phyloP scores from a whole-genome alignment of 35 echinoderm and acorn worm genomes.

The Patiria miniata region DNA sequence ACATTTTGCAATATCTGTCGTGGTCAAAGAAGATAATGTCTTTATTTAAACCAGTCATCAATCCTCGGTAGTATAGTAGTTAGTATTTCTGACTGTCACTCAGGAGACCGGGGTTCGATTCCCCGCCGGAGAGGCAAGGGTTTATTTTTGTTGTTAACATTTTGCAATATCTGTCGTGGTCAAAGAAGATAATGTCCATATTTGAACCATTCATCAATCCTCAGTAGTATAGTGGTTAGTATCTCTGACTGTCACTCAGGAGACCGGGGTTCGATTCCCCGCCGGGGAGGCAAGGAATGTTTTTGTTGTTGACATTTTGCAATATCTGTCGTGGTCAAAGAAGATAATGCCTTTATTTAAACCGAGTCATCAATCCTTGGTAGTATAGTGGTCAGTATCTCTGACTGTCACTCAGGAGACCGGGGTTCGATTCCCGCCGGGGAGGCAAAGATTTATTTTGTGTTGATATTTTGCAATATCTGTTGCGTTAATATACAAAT shows the following conservation, averaged over 20 bases:
- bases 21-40: no score
- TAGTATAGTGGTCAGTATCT: constrained; percentile 98
- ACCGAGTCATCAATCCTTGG: no score
- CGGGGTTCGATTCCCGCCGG: constrained; percentile 97
- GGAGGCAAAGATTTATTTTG: constrained; percentile 95
- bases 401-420: constrained; percentile 98
- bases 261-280: constrained; percentile 99
- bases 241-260: constrained; percentile 98
- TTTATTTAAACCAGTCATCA: no score
- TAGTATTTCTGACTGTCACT: constrained; percentile 78
- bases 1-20: no score
- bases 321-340: no score
- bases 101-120: constrained; percentile 95
- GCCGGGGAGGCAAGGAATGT: constrained; percentile 34
- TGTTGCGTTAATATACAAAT: no score
- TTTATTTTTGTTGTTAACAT: neutral
- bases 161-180: neutral
- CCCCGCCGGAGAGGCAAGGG: constrained; percentile 65
- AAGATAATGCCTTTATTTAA: no score
- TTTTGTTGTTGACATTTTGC: no score
- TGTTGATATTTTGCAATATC: constrained; percentile 36
- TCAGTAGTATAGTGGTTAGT: constrained; percentile 98
- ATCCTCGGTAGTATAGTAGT: neutral
- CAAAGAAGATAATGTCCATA: no score
- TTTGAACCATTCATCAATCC: no score